These are phyloP conservation scores for Pygoscelis adeliae DNA, from an alignment of 2,113 vertebrate genomes.

Conservation along the genomic window DNA sequence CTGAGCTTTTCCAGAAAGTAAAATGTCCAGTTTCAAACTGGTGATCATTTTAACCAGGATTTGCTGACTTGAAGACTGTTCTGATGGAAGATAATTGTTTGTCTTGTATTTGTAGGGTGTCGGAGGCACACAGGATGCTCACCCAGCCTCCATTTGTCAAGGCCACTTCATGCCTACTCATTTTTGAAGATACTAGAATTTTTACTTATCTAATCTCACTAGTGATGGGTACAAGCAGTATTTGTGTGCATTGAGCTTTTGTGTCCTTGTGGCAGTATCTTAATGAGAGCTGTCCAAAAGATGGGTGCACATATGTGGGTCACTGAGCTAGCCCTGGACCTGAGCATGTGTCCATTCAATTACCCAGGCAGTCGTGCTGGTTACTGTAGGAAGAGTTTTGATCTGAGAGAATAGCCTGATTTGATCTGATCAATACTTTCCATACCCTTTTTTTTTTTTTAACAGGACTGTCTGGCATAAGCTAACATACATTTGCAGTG, in stretches of 20 bases:
- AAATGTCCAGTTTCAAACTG: neutral
- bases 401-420: neutral
- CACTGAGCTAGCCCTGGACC: neutral
- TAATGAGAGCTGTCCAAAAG: neutral
- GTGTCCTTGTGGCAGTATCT: neutral
- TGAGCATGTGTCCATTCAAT: neutral
- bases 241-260: neutral
- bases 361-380: neutral
- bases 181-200: neutral
- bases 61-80: neutral
- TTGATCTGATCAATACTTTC: conserved; percentile 7
- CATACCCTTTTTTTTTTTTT: neutral
- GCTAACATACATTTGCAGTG: neutral
- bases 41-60: neutral
- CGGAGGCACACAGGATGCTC: neutral
- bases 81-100: neutral
- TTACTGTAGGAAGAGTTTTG: neutral
- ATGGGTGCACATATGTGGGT: neutral
- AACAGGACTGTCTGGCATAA: conserved; percentile 36
- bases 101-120: neutral
- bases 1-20: neutral
- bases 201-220: neutral
- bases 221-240: neutral
- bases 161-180: neutral
- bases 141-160: neutral